phyloP scores from a whole-genome alignment of 2,113 vertebrate genomes.

The Chaetops frenatus region DNA sequence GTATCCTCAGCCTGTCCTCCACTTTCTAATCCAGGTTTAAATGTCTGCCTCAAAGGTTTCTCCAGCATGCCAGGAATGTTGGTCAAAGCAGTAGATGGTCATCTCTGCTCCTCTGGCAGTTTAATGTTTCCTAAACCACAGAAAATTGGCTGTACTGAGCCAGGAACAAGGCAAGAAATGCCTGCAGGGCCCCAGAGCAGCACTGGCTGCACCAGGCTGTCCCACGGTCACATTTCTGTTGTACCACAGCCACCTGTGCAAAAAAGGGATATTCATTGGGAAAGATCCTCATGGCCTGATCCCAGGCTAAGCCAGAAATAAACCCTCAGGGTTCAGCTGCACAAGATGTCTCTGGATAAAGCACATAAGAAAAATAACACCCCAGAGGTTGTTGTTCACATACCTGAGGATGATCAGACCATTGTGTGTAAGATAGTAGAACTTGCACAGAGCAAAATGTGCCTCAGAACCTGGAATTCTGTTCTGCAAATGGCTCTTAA shows the following conservation, averaged over 20 bases:
- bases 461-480: neutral
- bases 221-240: neutral
- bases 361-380: neutral
- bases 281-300: neutral
- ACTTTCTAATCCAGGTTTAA: neutral
- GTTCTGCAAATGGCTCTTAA: neutral
- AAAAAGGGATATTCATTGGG: neutral
- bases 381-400: neutral
- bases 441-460: neutral
- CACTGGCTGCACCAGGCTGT: neutral
- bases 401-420: neutral
- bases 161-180: neutral
- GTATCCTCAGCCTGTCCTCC: neutral
- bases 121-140: neutral
- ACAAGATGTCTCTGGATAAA: neutral
- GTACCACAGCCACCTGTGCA: accelerated
- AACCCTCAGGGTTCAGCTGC: neutral
- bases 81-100: neutral
- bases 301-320: neutral
- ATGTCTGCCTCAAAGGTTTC: neutral
- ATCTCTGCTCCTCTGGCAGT: neutral
- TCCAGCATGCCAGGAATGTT: neutral
- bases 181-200: neutral
- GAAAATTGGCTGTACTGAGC: neutral
- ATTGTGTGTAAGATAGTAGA: accelerated